phyloP scores from a whole-genome alignment of 1,140 invertebrate genomes.

The Pseudomyrmex concolor region DNA sequence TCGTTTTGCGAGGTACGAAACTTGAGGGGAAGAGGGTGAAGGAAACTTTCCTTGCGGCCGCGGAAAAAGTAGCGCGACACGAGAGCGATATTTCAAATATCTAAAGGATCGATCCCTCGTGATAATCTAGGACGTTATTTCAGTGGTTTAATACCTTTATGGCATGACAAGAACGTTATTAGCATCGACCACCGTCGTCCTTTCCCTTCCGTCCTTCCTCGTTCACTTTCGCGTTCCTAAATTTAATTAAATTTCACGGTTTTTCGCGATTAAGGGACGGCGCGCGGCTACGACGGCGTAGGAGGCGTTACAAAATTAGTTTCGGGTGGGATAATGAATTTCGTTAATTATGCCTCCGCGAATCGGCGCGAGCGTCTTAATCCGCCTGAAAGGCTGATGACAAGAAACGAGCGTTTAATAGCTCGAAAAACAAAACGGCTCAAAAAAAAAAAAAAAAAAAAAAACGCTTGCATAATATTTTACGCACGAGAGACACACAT shows the following conservation, averaged over 20 bases:
- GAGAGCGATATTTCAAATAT: constrained; percentile 61
- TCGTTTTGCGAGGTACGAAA: constrained; percentile 30
- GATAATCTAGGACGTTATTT: constrained; percentile 78
- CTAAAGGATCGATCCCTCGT: constrained; percentile 70
- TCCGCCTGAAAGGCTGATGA: constrained; percentile 46
- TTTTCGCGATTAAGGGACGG: constrained; percentile 85
- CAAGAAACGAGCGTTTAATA: constrained; percentile 50
- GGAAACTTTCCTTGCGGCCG: constrained; percentile 33
- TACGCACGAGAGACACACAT: no score
- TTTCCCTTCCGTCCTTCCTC: constrained; percentile 75
- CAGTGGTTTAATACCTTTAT: constrained; percentile 82
- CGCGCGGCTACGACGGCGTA: constrained; percentile 73
- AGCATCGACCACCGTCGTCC: constrained; percentile 79
- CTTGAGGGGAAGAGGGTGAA: neutral
- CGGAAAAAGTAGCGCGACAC: constrained; percentile 54
- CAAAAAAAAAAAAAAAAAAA: neutral
- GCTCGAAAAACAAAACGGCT: neutral
- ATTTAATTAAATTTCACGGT: constrained; percentile 86
- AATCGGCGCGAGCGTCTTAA: constrained; percentile 69
- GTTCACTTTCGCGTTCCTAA: constrained; percentile 84
- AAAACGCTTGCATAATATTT: no score
- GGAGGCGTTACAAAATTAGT: constrained; percentile 83
- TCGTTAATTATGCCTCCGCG: constrained; percentile 83
- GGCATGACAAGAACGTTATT: constrained; percentile 81
- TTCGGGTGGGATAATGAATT: constrained; percentile 84